A percentile compares a stretch with the other conserved stretches of the same genome.
Conservation (phyloP, 2,797 vertebrate species). For the Leuciscus waleckii region DNA sequence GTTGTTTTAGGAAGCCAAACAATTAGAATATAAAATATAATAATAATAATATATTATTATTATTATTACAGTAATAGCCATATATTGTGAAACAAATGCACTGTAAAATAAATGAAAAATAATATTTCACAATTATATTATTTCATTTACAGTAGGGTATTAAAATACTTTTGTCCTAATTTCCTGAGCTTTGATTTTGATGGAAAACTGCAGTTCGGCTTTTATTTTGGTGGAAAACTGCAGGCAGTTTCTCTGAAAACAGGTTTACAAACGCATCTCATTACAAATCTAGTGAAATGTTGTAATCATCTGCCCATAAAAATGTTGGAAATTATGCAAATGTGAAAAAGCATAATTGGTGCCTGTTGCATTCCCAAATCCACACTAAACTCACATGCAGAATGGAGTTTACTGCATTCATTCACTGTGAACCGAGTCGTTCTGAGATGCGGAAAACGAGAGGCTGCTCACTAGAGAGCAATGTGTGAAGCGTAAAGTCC, state of each 20-base stretch:
- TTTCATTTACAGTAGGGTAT: no score
- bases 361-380: neutral
- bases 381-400: neutral
- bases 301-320: neutral
- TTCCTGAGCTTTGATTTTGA: neutral
- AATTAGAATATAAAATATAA: no score
- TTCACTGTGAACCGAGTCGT: neutral
- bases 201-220: neutral
- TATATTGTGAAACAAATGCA: no score
- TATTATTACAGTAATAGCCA: no score
- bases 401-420: neutral
- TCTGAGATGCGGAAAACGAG: no score
- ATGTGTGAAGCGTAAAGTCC: no score
- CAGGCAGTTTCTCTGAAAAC: neutral
- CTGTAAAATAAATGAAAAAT: no score
- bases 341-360: neutral
- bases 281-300: neutral
- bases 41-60: no score
- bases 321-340: neutral
- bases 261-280: neutral
- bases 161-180: neutral
- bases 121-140: no score
- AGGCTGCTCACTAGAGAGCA: neutral
- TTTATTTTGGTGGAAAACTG: neutral
- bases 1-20: no score